A percentile compares a stretch with the other conserved stretches of the same genome.
Conservation (phyloP, 2,888 invertebrate species). For the Andrena fulva region DNA sequence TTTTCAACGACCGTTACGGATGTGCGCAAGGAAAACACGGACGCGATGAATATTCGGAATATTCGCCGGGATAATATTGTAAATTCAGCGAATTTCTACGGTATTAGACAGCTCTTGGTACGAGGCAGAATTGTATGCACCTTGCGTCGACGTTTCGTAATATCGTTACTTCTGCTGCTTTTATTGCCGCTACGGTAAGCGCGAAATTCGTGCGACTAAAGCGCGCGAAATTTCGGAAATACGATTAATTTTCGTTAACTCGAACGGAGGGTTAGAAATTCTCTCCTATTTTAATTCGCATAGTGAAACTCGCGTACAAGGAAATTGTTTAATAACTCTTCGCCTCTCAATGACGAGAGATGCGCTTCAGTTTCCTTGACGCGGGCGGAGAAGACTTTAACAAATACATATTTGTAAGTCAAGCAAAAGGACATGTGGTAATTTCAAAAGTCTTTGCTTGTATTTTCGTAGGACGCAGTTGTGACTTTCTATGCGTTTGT, state of each 20-base stretch:
- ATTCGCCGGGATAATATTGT: conserved; percentile 37
- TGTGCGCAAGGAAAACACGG: conserved; percentile 7
- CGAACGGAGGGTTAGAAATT: background rate
- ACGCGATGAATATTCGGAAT: conserved; percentile 40
- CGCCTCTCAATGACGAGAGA: background rate
- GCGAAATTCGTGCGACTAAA: conserved; percentile 11
- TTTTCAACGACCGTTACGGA: conserved; percentile 20
- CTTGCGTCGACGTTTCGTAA: conserved; percentile 33
- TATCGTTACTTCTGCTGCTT: conserved; percentile 38
- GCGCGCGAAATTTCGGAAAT: background rate
- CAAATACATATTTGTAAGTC: too few relatives aligned
- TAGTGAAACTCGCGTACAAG: background rate
- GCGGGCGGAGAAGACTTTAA: too few relatives aligned
- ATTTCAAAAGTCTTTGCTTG: too few relatives aligned
- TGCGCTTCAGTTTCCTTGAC: too few relatives aligned
- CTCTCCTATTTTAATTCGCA: background rate
- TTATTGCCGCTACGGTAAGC: conserved; percentile 8
- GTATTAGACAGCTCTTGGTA: conserved; percentile 14
- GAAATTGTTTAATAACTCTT: background rate
- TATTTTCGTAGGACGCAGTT: too few relatives aligned
- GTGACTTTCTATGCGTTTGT: too few relatives aligned
- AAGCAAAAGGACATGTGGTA: too few relatives aligned
- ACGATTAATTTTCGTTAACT: conserved; percentile 6
- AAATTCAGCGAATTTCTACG: conserved; percentile 43
- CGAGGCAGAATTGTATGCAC: conserved; percentile 36